These are phyloP conservation scores for Pithys albifrons DNA, from an alignment of 2,113 vertebrate species.

Conservation along the genomic window DNA sequence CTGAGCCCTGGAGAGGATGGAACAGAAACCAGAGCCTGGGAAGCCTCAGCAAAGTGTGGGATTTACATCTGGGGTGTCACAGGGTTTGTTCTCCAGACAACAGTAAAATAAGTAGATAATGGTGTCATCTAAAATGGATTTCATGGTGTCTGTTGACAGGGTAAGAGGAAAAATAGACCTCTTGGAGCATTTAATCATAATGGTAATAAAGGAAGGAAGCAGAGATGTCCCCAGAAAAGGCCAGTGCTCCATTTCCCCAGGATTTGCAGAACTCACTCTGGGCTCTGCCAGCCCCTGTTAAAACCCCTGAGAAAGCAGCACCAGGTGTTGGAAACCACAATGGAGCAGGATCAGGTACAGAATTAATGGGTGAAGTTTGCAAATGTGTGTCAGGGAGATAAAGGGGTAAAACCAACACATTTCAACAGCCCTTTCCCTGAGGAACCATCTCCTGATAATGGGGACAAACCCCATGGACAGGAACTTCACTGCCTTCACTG, in stretches of 20 bases:
- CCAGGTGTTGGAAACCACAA: accelerated
- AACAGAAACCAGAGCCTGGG: background rate
- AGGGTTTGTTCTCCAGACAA: background rate
- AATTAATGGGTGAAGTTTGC: accelerated
- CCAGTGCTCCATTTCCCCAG: background rate
- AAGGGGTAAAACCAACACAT: background rate
- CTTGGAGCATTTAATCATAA: background rate
- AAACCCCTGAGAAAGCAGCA: background rate
- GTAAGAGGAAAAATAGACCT: background rate
- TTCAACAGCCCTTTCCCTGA: background rate
- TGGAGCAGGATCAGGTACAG: background rate
- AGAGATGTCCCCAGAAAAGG: background rate
- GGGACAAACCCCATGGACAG: background rate
- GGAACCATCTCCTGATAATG: background rate
- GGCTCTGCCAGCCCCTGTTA: background rate
- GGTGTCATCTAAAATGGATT: background rate
- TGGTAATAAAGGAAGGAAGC: background rate
- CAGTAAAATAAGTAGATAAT: background rate
- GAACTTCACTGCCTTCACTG: background rate
- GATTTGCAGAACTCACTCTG: background rate
- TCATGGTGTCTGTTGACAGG: background rate
- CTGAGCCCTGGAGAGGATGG: accelerated
- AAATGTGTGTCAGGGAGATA: background rate
- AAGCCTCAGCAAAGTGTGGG: accelerated
- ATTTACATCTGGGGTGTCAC: accelerated